These are phyloP conservation scores for Brachirus orientalis DNA, from an alignment of 2,113 vertebrate genomes.

Conservation along the genomic window DNA sequence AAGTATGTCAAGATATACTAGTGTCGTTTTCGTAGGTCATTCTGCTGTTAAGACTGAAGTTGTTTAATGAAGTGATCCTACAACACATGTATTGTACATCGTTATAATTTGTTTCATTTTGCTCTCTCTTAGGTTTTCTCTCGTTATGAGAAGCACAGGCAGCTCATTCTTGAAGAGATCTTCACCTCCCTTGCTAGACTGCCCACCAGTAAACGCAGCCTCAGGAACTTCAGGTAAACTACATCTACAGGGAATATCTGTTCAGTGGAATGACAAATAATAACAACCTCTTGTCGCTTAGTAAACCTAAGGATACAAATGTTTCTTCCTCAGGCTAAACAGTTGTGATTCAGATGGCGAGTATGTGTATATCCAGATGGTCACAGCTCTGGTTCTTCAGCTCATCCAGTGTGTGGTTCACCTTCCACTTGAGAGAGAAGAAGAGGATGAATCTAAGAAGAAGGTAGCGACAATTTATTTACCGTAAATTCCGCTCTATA, in stretches of 20 bases:
- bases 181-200: conserved; percentile 95
- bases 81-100: no score
- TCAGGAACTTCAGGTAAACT: conserved; percentile 94
- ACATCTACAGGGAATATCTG: conserved; percentile 3
- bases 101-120: background rate
- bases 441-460: conserved; percentile 87
- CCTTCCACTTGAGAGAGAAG: conserved; percentile 87
- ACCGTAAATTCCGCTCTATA: no score
- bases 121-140: conserved; percentile 81
- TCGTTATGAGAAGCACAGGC: conserved; percentile 96
- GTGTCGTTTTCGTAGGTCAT: background rate
- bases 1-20: conserved; percentile 69
- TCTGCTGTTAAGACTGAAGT: background rate
- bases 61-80: no score
- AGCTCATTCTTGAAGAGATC: conserved; percentile 97
- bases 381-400: conserved; percentile 95
- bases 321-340: conserved; percentile 85
- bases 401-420: conserved; percentile 98
- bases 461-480: conserved; percentile 89
- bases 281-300: background rate
- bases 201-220: conserved; percentile 95
- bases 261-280: conserved; percentile 12
- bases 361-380: conserved; percentile 96
- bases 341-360: conserved; percentile 92
- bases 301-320: background rate